Evolutionary conservation across 2,113 vertebrate genomes (phyloP).

Genomic region (Megaceryle maxima): DNA sequence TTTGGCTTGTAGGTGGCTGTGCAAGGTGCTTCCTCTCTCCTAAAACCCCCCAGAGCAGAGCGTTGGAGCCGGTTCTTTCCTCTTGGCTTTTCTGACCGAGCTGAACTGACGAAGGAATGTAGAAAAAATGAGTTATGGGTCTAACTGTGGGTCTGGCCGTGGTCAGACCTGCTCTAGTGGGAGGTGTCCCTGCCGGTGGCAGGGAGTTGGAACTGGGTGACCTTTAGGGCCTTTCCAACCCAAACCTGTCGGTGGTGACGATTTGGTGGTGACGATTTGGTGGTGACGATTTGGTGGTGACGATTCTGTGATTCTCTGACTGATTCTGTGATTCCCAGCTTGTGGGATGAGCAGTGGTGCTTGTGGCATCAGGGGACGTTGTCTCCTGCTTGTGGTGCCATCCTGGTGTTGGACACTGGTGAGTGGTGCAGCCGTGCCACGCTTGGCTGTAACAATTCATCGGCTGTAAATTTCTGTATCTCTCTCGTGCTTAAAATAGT

Average conservation of each 20-base stretch:
- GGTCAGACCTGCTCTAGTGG: not conserved
- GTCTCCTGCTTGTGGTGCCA: not conserved
- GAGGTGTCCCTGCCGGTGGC: too few species aligned
- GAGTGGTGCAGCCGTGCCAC: not conserved
- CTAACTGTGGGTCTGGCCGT: not conserved
- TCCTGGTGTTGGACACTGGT: accelerated
- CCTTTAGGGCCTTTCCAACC: too few species aligned
- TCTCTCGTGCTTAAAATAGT: not conserved
- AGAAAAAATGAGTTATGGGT: not conserved
- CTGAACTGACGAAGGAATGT: not conserved
- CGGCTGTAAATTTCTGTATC: not conserved
- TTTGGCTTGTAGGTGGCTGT: not conserved
- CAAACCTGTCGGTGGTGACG: too few species aligned
- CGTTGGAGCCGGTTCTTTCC: not conserved
- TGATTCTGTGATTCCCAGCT: too few species aligned
- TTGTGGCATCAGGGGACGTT: not conserved
- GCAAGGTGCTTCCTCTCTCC: not conserved
- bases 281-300: too few species aligned
- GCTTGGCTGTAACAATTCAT: too few species aligned
- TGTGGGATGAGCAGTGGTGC: accelerated
- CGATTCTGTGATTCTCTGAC: too few species aligned
- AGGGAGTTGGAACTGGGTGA: too few species aligned
- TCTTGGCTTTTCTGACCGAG: not conserved
- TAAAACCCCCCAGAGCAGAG: not conserved
- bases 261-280: too few species aligned